Conservation (phyloP, 2,888 invertebrate genomes). For the Hypolimnas misippus region DNA sequence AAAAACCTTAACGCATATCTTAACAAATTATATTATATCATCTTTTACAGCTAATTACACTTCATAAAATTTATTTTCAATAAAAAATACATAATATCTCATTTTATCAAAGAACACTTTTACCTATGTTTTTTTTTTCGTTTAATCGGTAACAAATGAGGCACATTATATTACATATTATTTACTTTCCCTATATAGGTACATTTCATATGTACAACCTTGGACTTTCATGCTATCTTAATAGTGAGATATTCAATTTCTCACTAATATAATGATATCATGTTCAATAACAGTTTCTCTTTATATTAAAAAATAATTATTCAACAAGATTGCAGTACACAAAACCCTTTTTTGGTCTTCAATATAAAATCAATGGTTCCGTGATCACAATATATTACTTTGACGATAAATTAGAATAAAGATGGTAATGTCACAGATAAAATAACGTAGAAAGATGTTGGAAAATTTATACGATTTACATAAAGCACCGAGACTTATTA, state of each 20-base stretch:
- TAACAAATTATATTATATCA: conserved; percentile 82
- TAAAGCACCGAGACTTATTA: conserved; percentile 38
- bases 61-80: conserved; percentile 76
- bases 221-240: conserved; percentile 31
- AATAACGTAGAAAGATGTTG: conserved; percentile 22
- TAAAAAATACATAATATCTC: conserved; percentile 81
- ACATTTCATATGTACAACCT: conserved; percentile 41
- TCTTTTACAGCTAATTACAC: conserved; percentile 80
- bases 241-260: conserved; percentile 34
- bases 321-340: conserved; percentile 64
- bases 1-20: conserved; percentile 70
- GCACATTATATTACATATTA: conserved; percentile 67
- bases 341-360: conserved; percentile 70
- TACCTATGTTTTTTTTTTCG: conserved; percentile 68
- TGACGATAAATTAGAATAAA: conserved; percentile 40
- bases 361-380: conserved; percentile 77
- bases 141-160: conserved; percentile 80
- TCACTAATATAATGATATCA: conserved; percentile 37
- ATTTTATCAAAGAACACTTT: conserved; percentile 79
- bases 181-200: conserved; percentile 32
- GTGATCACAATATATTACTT: conserved; percentile 70
- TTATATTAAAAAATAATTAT: conserved; percentile 53
- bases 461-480: conserved; percentile 23
- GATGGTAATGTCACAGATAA: conserved; percentile 38
- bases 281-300: conserved; percentile 45